Conservation (phyloP, 2,113 vertebrate genomes). For the Oriolus oriolus region DNA sequence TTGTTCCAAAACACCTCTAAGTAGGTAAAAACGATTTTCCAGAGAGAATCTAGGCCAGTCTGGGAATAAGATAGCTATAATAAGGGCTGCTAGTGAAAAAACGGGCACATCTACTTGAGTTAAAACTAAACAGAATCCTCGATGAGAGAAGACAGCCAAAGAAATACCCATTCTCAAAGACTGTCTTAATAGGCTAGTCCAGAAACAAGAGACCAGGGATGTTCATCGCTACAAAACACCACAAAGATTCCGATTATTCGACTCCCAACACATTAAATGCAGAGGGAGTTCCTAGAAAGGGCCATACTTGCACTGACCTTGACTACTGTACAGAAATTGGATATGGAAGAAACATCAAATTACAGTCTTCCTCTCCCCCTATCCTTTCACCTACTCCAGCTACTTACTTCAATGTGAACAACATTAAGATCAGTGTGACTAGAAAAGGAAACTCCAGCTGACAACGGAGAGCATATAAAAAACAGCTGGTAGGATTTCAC, state of each 20-base stretch:
- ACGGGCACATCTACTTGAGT: background rate
- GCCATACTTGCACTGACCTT: background rate
- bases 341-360: background rate
- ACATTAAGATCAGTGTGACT: background rate
- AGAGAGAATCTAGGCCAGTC: background rate
- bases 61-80: background rate
- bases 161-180: background rate
- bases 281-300: background rate
- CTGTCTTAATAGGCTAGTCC: background rate
- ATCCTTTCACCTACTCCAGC: background rate
- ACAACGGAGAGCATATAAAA: background rate
- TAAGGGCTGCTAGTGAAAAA: background rate
- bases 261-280: background rate
- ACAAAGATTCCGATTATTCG: background rate
- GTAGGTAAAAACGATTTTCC: background rate
- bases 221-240: background rate
- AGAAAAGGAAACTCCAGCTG: background rate
- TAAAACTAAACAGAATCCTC: background rate
- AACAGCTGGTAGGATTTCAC: background rate
- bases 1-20: background rate
- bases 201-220: background rate
- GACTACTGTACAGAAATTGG: background rate
- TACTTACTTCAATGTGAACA: background rate
- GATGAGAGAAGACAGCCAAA: background rate
- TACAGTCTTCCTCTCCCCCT: background rate